Evolutionary conservation across 2,888 invertebrate species (phyloP).

Genomic region (Daptonema setosum): DNA sequence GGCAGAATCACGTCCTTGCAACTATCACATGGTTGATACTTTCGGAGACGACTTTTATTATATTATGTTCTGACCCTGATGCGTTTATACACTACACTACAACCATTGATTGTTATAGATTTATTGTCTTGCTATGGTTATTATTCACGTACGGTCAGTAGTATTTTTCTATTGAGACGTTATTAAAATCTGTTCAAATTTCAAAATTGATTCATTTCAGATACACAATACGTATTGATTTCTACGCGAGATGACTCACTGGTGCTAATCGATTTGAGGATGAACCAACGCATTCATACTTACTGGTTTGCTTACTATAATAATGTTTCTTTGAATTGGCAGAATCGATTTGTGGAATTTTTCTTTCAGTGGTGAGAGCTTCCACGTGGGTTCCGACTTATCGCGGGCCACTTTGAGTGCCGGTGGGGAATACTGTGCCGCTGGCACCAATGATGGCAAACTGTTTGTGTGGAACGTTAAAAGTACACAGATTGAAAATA

Average conservation of each 20-base stretch:
- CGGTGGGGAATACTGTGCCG: constrained; percentile 63
- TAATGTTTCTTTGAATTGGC: constrained; percentile 11
- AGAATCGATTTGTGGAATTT: constrained; percentile 2
- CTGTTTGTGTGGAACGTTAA: constrained; percentile 64
- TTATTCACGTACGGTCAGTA: too few species aligned
- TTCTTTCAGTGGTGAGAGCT: constrained; percentile 58
- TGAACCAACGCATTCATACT: constrained; percentile 68
- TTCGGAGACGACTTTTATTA: constrained; percentile 1
- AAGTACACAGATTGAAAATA: constrained; percentile 15
- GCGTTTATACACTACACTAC: too few species aligned
- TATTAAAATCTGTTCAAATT: too few species aligned
- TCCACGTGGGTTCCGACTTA: constrained; percentile 86
- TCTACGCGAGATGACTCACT: constrained; percentile 86
- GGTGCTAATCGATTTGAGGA: constrained; percentile 68
- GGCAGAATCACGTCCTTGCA: constrained; percentile 86
- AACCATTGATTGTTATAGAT: too few species aligned
- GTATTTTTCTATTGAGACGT: too few species aligned
- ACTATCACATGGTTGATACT: constrained; percentile 53
- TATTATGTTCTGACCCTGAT: not conserved
- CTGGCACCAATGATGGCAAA: constrained; percentile 72
- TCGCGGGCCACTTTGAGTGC: constrained; percentile 75
- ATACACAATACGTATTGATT: constrained; percentile 64
- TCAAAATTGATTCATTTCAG: too few species aligned
- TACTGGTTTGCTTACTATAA: constrained; percentile 58
- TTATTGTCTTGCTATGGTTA: too few species aligned